Percentiles rank a stretch among this genome's conserved stretches.
phyloP scores from a whole-genome alignment of 2,113 vertebrate genomes.

The Pedetes capensis region DNA sequence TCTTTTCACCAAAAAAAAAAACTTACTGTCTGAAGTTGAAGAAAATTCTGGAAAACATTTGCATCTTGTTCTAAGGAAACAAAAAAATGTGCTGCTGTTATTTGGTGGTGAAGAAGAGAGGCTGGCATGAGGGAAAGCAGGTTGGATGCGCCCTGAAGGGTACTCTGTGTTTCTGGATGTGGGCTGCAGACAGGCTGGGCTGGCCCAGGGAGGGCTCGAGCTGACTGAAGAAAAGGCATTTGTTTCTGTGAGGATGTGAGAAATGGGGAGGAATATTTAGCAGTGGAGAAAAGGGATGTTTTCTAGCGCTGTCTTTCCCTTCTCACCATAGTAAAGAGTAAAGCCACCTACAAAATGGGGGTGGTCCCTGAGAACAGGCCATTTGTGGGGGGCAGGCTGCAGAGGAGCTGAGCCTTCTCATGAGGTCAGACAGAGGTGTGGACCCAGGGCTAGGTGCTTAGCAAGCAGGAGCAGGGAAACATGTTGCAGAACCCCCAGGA shows the following conservation, averaged over 20 bases:
- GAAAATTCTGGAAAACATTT: slow-evolving; percentile 63
- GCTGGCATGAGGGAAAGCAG: background rate
- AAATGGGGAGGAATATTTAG: background rate
- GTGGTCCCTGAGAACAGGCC: background rate
- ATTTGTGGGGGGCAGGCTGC: accelerated
- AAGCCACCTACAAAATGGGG: background rate
- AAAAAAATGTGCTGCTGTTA: slow-evolving; percentile 51
- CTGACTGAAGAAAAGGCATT: background rate
- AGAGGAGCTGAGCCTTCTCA: background rate
- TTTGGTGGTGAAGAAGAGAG: background rate
- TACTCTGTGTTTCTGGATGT: background rate
- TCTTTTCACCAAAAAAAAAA: slow-evolving; percentile 16
- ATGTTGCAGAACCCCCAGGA: too few relatives aligned
- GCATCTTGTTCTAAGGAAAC: slow-evolving; percentile 69
- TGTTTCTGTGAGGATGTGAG: background rate
- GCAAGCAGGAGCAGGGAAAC: too few relatives aligned
- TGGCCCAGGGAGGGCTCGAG: background rate
- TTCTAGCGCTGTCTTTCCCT: accelerated
- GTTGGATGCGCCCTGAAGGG: background rate
- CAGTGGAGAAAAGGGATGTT: background rate
- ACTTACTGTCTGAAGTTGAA: slow-evolving; percentile 65
- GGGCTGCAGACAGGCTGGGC: background rate
- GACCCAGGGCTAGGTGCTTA: background rate
- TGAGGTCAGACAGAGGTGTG: accelerated
- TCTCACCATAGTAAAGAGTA: background rate